Evolutionary conservation across 2,797 vertebrate genomes (phyloP).

Genomic region (Malacoraja senta): DNA sequence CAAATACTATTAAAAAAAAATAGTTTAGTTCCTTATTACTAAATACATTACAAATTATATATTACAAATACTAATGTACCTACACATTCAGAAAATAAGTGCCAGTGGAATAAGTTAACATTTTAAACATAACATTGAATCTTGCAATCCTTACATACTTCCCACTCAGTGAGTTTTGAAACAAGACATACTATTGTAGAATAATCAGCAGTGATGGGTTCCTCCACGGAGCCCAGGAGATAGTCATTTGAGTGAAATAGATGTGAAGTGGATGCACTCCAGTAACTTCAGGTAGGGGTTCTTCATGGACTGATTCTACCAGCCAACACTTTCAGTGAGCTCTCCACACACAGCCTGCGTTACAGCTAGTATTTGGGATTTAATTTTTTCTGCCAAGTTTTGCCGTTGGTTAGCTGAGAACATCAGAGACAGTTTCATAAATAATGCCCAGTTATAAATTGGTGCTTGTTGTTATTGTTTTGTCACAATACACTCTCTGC

Average conservation of each 20-base stretch:
- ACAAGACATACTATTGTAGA: slow-evolving; percentile 22
- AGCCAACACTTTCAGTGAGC: neutral
- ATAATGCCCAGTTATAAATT: slow-evolving; percentile 26
- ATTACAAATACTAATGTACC: neutral
- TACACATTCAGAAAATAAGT: neutral
- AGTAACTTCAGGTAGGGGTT: slow-evolving; percentile 22
- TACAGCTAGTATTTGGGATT: neutral
- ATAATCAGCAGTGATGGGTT: slow-evolving; percentile 34
- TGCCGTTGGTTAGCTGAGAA: slow-evolving; percentile 1
- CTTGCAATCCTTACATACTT: neutral
- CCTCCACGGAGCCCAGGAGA: slow-evolving; percentile 3
- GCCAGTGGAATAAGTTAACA: neutral
- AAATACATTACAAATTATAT: neutral
- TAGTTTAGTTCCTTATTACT: neutral
- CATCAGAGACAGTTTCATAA: slow-evolving; percentile 17
- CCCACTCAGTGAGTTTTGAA: slow-evolving; percentile 8
- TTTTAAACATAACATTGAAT: neutral
- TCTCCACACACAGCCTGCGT: neutral
- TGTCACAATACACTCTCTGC: neutral
- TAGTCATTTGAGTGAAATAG: slow-evolving; percentile 33
- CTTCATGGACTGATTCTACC: neutral
- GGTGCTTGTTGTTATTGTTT: neutral
- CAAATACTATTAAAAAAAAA: neutral
- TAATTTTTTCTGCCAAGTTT: neutral
- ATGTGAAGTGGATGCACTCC: slow-evolving; percentile 35